Evolutionary conservation across 1,140 invertebrate species (phyloP).

Genomic region (Eufriesea mexicana): DNA sequence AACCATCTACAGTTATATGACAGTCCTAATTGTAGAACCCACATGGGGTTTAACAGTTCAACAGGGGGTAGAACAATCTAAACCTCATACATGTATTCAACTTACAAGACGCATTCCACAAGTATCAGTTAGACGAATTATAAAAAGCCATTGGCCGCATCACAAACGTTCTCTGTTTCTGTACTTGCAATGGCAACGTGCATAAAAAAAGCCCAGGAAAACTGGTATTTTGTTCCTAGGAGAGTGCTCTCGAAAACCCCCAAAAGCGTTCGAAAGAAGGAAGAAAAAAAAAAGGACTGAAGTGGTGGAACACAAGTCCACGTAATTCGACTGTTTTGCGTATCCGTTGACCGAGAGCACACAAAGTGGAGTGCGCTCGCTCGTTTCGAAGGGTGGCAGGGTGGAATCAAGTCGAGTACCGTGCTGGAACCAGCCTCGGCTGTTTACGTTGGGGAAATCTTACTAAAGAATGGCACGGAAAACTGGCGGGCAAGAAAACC

Average conservation of each 20-base stretch:
- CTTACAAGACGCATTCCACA: too few relatives aligned
- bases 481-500: constrained; percentile 59
- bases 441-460: constrained; percentile 74
- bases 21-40: too few relatives aligned
- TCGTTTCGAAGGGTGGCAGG: constrained; percentile 57
- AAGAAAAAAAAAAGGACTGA: not conserved
- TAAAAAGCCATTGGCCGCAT: too few relatives aligned
- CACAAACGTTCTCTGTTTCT: too few relatives aligned
- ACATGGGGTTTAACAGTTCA: too few relatives aligned
- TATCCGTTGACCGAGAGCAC: constrained; percentile 50
- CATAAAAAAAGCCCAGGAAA: too few relatives aligned
- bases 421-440: constrained; percentile 56
- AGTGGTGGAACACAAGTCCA: constrained; percentile 23
- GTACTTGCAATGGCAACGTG: too few relatives aligned
- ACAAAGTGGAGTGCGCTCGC: constrained; percentile 52
- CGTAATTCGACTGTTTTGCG: constrained; percentile 52
- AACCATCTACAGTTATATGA: too few relatives aligned
- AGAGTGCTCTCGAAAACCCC: not conserved
- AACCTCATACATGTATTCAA: too few relatives aligned
- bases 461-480: constrained; percentile 66
- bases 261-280: constrained; percentile 4
- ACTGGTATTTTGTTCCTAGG: not conserved
- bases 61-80: too few relatives aligned
- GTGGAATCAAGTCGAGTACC: constrained; percentile 62
- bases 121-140: too few relatives aligned